Conservation (phyloP, 1,140 invertebrate species). For the Papilio xuthus region DNA sequence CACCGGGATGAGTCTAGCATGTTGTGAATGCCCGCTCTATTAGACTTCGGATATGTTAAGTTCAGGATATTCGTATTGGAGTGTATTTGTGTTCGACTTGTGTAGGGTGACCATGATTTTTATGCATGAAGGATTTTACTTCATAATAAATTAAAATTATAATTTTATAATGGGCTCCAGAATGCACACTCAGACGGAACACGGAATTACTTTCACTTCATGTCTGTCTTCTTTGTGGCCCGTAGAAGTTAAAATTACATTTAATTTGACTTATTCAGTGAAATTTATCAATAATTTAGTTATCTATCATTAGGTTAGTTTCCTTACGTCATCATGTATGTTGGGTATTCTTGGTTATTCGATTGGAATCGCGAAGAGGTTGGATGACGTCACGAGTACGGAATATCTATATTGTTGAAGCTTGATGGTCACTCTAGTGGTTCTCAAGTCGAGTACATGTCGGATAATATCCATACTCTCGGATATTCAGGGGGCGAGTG, state of each 20-base stretch:
- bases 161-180: no score
- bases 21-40: slow-evolving; percentile 39
- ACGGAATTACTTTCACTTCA: no score
- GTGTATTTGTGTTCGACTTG: slow-evolving; percentile 37
- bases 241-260: no score
- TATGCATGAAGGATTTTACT: background rate
- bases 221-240: no score
- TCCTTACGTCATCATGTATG: background rate
- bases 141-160: background rate
- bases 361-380: background rate
- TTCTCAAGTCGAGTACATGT: slow-evolving; percentile 21
- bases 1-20: slow-evolving; percentile 40
- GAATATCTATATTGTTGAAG: slow-evolving; percentile 4
- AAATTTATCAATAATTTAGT: no score
- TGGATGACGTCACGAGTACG: background rate
- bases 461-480: slow-evolving; percentile 26
- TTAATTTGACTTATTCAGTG: no score
- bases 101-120: slow-evolving; percentile 23
- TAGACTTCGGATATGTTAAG: slow-evolving; percentile 39
- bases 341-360: background rate
- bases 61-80: slow-evolving; percentile 37
- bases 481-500: slow-evolving; percentile 30
- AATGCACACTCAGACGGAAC: no score
- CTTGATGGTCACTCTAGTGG: background rate
- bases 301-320: no score